Evolutionary conservation across 2,888 invertebrate species (phyloP), one percentile per base, ranked within the genome.

Genomic region (Spisula subtruncata): DNA sequence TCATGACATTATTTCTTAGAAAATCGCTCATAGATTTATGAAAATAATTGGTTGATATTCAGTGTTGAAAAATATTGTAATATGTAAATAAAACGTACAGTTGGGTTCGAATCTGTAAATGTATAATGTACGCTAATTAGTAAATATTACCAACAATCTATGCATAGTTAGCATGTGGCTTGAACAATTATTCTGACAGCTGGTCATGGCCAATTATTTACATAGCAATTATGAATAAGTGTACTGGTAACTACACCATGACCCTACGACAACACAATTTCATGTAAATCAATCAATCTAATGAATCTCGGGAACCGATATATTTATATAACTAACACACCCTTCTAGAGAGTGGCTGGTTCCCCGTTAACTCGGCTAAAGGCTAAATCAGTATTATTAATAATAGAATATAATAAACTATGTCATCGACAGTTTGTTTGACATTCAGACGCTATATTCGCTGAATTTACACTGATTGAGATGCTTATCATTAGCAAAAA

Each of bases 391-490:
- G 60, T 25, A 10, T 10, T 66, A 66, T 25, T 25, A 66, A 66
- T 25, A 66, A 60, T 60, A 60, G n/a, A 25, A 66, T 66, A 25
- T 66, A 25, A 66, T 66, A 25, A 66, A 66, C 25, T 25, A 66
- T 25, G 60, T 66, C 25, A 25, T 66, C 5, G 60, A n/a, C n/a
- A 66, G 8, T 66, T 66, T 25, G 60, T 12, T 66, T 25, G 60
- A 66, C 25, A 66, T 66, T 66, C 60, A 66, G n/a, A 66, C n/a
- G 60, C 60, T 66, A 25, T 66, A 25, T 25, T 66, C n/a, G 60
- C n/a, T 66, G n/a, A 66, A 66, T 66, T 66, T 66, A 66, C n/a
- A n/a, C 25, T 25, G 60, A 25, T 66, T 66, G 60, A n/a, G 60
- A 66, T 66, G 56, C n/a, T 66, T 25, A 25, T 25, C 25, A 25